Base-by-base conservation (phyloP, 2,797 vertebrate genomes). In the Falco cherrug region DNA sequence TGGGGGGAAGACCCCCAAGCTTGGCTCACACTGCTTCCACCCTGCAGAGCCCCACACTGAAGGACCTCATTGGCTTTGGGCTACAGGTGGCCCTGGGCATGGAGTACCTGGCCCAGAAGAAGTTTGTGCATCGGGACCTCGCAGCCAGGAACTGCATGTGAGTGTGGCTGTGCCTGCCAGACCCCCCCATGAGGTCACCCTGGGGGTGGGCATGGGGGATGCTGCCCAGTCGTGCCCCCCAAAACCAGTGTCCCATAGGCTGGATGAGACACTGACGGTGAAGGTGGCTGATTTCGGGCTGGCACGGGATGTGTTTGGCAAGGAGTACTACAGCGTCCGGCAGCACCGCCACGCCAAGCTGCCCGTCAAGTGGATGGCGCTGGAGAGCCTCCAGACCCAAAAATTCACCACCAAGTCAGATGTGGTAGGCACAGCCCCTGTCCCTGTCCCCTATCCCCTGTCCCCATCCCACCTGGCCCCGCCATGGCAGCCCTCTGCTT, bases 131-230 rank as follows among this genome's bases (percentile, higher is more conserved):
- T 97, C 98, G 99, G 97, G 99, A 99, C 96, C 98, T 99, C 17
- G 99, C 99, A 5, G 99, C 99, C 61, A 98, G 99, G 47, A 99
- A 99, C 95, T 99, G 99, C 98, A 99, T 99, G 99, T 99, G 93
- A 99, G 99, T 37, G 74, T 6, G 31, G 39, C 54, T 2, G 2
- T n/a, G 35, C 13, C 47, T 0, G 0, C 33, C 4, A 11, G 80
- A 39, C 3, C 33, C 47, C 16, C 1, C 16, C 9, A 3, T 7
- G 24, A 60, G 16, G n/a, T 43, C 24, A 35, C n/a, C 6, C 41
- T 6, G 6, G 39, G 28, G 21, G 9, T 79, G 63, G 35, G 28
- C 33, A n/a, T 25, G n/a, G 31, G 31, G 31, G 5, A 6, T 71
- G 29, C 11, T 54, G 22, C 39, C 41, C 2, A 2, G 15, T 60